A percentile compares a stretch with the other conserved stretches of the same genome.
Conservation (phyloP, 1,140 invertebrate species). For the Bombus confusus region DNA sequence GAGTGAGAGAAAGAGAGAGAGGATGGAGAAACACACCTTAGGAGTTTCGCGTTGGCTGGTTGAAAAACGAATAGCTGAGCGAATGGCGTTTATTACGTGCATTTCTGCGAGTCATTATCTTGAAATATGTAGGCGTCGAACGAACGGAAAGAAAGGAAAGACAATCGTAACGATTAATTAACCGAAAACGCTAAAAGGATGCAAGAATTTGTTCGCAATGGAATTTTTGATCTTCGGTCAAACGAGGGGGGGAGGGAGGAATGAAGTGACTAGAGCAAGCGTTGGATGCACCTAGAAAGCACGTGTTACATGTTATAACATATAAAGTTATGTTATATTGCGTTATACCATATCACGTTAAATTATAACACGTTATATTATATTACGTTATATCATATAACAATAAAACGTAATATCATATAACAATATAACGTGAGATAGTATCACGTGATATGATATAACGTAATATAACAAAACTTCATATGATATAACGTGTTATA, state of each 20-base stretch:
- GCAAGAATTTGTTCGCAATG: conserved; percentile 6
- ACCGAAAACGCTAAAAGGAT: neutral
- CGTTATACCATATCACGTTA: too few relatives aligned
- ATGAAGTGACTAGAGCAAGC: neutral
- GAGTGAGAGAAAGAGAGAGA: neutral
- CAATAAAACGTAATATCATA: too few relatives aligned
- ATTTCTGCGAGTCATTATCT: conserved; percentile 53
- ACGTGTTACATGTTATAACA: too few relatives aligned
- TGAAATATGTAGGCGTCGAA: conserved; percentile 34
- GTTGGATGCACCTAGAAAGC: neutral
- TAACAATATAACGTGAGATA: too few relatives aligned
- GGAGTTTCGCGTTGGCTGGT: conserved; percentile 7
- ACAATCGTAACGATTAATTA: conserved; percentile 31
- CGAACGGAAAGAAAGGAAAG: neutral
- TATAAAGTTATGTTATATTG: too few relatives aligned
- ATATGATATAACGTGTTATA: too few relatives aligned
- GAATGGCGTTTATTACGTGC: conserved; percentile 53
- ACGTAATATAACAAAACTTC: too few relatives aligned
- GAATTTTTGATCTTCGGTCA: neutral
- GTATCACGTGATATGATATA: too few relatives aligned
- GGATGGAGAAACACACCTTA: conserved; percentile 14
- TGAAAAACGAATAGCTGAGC: conserved; percentile 52
- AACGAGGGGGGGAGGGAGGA: neutral
- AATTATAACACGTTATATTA: too few relatives aligned
- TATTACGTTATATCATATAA: too few relatives aligned